Percentiles rank a stretch among this genome's conserved stretches.
These are phyloP conservation scores for Cisticola juncidis DNA, from an alignment of 2,113 vertebrate genomes.

Conservation along the genomic window DNA sequence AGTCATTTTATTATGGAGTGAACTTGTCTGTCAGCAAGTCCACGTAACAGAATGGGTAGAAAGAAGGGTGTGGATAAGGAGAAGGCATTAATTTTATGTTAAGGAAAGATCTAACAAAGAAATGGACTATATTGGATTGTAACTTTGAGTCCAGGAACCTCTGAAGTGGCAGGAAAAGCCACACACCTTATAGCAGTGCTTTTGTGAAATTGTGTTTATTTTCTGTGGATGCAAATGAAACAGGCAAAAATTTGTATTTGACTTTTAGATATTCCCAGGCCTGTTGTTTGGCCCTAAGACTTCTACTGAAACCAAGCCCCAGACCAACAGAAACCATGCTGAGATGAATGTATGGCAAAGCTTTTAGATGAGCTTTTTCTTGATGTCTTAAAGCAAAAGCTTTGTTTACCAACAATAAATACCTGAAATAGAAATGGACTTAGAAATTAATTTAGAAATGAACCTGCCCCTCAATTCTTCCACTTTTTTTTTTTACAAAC, in stretches of 20 bases:
- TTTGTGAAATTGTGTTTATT: not conserved
- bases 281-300: not conserved
- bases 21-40: not conserved
- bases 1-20: not conserved
- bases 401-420: not conserved
- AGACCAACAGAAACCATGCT: not conserved
- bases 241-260: not conserved
- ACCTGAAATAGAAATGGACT: not conserved
- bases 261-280: not conserved
- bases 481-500: not conserved
- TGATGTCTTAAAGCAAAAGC: not conserved
- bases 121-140: not conserved
- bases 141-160: not conserved
- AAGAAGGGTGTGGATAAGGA: not conserved
- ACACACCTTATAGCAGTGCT: not conserved
- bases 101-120: not conserved
- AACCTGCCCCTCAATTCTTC: not conserved
- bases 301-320: not conserved
- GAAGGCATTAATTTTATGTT: not conserved
- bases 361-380: not conserved
- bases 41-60: not conserved
- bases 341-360: not conserved
- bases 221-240: not conserved
- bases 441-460: not conserved
- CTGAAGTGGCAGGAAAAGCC: not conserved